Percentiles rank a stretch among this genome's conserved stretches.
phyloP scores from a whole-genome alignment of 2,113 vertebrate species.

The Atherinomorus stipes region DNA sequence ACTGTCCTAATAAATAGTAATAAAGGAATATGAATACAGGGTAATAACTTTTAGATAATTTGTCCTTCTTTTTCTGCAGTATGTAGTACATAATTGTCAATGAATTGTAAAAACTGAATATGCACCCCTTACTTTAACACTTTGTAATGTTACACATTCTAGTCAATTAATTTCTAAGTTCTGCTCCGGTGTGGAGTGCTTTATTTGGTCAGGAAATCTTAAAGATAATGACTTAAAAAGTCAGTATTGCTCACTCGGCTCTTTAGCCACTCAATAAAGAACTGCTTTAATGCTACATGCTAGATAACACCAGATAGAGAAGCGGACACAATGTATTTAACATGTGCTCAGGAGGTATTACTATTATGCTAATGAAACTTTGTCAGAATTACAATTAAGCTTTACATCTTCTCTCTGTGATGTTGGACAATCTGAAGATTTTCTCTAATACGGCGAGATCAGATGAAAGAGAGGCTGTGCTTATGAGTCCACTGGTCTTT shows the following conservation, averaged over 20 bases:
- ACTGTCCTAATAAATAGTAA: not conserved
- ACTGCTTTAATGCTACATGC: slow-evolving; percentile 58
- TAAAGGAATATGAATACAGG: not conserved
- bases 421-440: slow-evolving; percentile 64
- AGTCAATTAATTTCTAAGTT: not conserved
- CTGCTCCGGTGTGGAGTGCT: slow-evolving; percentile 19
- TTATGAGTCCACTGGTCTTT: slow-evolving; percentile 51
- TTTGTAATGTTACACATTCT: slow-evolving; percentile 7
- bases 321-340: slow-evolving; percentile 44
- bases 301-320: slow-evolving; percentile 48
- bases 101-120: not conserved
- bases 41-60: not conserved
- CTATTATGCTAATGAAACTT: slow-evolving; percentile 68
- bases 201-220: slow-evolving; percentile 33
- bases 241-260: slow-evolving; percentile 66
- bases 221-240: slow-evolving; percentile 46
- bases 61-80: too few relatives aligned
- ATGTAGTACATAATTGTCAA: not conserved
- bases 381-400: slow-evolving; percentile 61
- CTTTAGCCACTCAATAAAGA: slow-evolving; percentile 63
- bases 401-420: slow-evolving; percentile 63
- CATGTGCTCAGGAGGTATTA: slow-evolving; percentile 69
- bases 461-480: slow-evolving; percentile 67
- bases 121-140: not conserved
- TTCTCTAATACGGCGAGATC: slow-evolving; percentile 55